Base-by-base conservation (phyloP, 2,797 vertebrate genomes). In the Simalia tracyae region DNA sequence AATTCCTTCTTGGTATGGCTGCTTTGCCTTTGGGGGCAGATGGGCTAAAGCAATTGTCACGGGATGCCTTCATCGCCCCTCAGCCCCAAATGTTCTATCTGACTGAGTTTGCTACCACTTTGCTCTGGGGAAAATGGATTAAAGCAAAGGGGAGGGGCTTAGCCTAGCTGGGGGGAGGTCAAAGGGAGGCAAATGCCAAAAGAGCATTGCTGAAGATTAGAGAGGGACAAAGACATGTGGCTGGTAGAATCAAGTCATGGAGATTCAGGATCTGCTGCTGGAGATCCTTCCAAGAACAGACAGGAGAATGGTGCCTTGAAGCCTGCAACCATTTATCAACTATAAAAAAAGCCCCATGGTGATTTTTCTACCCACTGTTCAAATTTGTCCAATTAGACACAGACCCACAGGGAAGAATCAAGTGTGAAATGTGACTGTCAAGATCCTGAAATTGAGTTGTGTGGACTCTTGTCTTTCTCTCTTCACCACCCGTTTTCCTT, bases 351-450 rank as follows among this genome's bases (percentile, higher is more conserved):
- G 90, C 95, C 98, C 97, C 91, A 96, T 92, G 68, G 90, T 91
- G 97, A 97, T 98, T 97, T 97, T 97, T 97, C 97, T 97, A 97
- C 98, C 98, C 97, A 98, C 98, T 98, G 98, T 98, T 99, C 98
- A 98, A 98, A 99, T 99, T 99, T 99, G 98, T 99, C 98, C 98
- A 98, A 99, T 99, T 98, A 99, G 98, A 98, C 97, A 99, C 96
- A 97, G 98, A 97, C 98, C 98, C 97, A 96, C 96, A 28, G 97
- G 97, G 97, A 96, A 97, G 97, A 98, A 98, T 98, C 96, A 97
- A 98, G 98, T 98, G 98, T 98, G 98, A 98, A 98, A 98, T 98
- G 97, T 94, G 96, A 96, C 98, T 97, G 96, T 97, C 97, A 98
- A 98, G 98, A 98, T 97, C 97, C 96, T 97, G 97, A 98, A 97